phyloP scores from a whole-genome alignment of 2,797 vertebrate species.

The Ctenopoma kingsleyae region DNA sequence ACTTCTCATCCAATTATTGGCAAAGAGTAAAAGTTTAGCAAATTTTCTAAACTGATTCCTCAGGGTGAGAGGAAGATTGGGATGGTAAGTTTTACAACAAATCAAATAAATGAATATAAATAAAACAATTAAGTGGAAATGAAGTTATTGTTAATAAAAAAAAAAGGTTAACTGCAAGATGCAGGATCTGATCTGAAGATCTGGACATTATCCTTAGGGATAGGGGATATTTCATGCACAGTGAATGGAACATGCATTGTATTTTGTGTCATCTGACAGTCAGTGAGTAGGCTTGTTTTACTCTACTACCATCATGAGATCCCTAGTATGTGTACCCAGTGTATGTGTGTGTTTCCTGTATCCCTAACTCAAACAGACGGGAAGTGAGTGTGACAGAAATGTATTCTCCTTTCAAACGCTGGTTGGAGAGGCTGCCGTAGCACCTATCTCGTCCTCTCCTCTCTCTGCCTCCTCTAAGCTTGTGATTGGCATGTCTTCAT shows the following conservation, averaged over 20 bases:
- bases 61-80: too few species aligned
- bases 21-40: too few species aligned
- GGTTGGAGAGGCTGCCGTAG: conserved; percentile 59
- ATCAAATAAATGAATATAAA: too few species aligned
- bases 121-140: conserved; percentile 1
- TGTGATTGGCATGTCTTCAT: conserved; percentile 84
- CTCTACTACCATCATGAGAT: conserved; percentile 8
- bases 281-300: conserved; percentile 2
- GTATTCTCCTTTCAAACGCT: conserved; percentile 76
- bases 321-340: conserved; percentile 9
- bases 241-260: background rate
- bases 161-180: too few species aligned
- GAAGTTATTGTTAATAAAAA: too few species aligned
- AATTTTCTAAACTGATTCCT: too few species aligned
- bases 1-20: too few species aligned
- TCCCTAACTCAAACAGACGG: conserved; percentile 45
- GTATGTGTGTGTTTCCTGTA: conserved; percentile 33
- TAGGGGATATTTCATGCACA: background rate
- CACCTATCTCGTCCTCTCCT: conserved; percentile 50
- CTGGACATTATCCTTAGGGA: background rate
- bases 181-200: background rate
- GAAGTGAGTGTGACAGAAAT: conserved; percentile 80
- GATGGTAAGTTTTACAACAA: too few species aligned
- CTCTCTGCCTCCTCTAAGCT: conserved; percentile 46
- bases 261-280: conserved; percentile 16